Percentiles rank a stretch among this genome's conserved stretches.
These are phyloP conservation scores for Gavialis gangeticus DNA, from an alignment of 2,113 vertebrate genomes.

Conservation along the genomic window DNA sequence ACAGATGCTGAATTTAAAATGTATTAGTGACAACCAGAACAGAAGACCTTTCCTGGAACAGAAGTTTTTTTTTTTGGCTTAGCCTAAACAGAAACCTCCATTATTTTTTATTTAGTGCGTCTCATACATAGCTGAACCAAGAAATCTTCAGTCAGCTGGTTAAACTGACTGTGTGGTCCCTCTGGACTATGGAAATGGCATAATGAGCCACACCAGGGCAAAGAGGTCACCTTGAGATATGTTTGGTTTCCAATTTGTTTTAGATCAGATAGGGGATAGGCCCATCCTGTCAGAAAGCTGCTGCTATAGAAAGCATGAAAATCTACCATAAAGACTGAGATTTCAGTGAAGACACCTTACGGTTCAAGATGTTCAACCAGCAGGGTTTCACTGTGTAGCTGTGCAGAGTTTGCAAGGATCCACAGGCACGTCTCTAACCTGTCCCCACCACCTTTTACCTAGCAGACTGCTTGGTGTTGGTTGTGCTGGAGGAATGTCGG, in stretches of 20 bases:
- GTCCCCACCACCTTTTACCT: neutral
- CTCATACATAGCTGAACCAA: neutral
- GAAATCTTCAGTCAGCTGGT: neutral
- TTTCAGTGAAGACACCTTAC: neutral
- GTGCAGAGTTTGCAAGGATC: neutral
- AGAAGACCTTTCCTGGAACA: neutral
- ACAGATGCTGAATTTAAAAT: neutral
- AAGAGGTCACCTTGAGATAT: neutral
- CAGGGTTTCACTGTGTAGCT: neutral
- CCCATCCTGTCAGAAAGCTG: neutral
- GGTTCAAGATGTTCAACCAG: neutral
- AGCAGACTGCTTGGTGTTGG: neutral
- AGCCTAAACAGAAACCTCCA: too few relatives aligned
- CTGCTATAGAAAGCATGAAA: neutral
- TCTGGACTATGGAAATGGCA: neutral
- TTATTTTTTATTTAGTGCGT: too few relatives aligned
- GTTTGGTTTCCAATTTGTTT: neutral
- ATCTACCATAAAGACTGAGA: neutral
- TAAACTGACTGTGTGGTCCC: neutral
- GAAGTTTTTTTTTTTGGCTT: too few relatives aligned
- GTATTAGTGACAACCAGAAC: accelerated
- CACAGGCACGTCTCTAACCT: neutral
- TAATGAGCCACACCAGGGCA: neutral
- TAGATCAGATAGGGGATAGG: neutral
- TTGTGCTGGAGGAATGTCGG: neutral